Evolutionary conservation across 2,797 vertebrate species (phyloP), one percentile per base, ranked within the genome.

Genomic region (Sebastiscus albofasciatus): DNA sequence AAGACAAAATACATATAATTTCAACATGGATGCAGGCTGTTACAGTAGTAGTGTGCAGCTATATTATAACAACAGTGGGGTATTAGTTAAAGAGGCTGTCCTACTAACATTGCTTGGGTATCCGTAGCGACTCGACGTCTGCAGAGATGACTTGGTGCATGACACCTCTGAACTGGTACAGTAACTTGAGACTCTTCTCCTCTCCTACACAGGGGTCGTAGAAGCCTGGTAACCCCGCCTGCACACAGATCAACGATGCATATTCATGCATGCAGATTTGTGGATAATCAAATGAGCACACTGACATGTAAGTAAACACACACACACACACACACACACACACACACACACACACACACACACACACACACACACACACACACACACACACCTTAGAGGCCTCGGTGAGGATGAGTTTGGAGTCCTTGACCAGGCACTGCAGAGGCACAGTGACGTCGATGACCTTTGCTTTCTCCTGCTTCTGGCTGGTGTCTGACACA

Each of bases 401-500:
- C 89, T 99, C 98, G 0, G 98, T 99, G 65, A 99, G 97, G 92
- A 99, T 97, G 90, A 99, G 97, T 85, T 99, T 99, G 2, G 99
- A 99, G 92, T 99, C 98, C 88, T 98, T 99, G 82, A 99, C 97
- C 90, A 99, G 94, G 90, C 98, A 99, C 93, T 99, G 99, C 90
- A 99, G 95, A 11, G 98, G 98, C 68, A 99, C 97, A 0, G 98
- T 99, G 92, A 99, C 98, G 0, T 99, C 99, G 0, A 99, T 98
- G 78, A 99, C 97, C 86, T 98, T 97, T 72, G 97, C 97, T 85
- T 95, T 97, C 91, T 99, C 97, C 0, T 96, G 97, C 90, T 92
- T 97, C 92, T 92, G 96, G 91, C 96, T 97, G 88, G 95, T 97
- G 94, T 99, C 97, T 0, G 97, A 98, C 80, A 99, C 98, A 69